Evolutionary conservation across 2,113 vertebrate species (phyloP).

Genomic region (Pedetes capensis): DNA sequence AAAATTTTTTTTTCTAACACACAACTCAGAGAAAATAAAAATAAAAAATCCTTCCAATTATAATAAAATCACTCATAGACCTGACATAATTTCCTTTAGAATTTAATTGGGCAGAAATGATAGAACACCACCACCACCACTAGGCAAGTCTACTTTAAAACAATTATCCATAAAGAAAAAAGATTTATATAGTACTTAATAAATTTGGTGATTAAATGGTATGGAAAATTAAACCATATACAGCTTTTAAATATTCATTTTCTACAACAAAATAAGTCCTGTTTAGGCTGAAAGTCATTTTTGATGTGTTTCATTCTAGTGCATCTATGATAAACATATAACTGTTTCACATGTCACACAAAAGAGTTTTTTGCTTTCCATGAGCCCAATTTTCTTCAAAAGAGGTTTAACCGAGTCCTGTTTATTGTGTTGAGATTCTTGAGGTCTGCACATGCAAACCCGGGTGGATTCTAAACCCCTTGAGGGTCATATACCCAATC

Average conservation of each 20-base stretch:
- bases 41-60: neutral
- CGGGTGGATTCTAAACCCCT: neutral
- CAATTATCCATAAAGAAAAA: neutral
- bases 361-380: neutral
- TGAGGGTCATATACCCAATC: neutral
- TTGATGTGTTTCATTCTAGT: neutral
- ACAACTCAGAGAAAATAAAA: neutral
- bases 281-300: neutral
- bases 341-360: neutral
- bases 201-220: neutral
- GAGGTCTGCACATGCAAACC: neutral
- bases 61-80: neutral
- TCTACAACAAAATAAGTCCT: neutral
- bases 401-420: neutral
- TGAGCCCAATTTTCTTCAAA: neutral
- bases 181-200: neutral
- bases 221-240: neutral
- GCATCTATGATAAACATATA: neutral
- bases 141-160: neutral
- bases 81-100: neutral
- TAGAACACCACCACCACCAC: neutral
- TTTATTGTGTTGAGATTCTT: neutral
- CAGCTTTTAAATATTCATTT: neutral
- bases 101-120: neutral
- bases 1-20: too few relatives aligned